Base-by-base conservation (phyloP, 2,888 invertebrate genomes). In the Sarcophaga carnaria region DNA sequence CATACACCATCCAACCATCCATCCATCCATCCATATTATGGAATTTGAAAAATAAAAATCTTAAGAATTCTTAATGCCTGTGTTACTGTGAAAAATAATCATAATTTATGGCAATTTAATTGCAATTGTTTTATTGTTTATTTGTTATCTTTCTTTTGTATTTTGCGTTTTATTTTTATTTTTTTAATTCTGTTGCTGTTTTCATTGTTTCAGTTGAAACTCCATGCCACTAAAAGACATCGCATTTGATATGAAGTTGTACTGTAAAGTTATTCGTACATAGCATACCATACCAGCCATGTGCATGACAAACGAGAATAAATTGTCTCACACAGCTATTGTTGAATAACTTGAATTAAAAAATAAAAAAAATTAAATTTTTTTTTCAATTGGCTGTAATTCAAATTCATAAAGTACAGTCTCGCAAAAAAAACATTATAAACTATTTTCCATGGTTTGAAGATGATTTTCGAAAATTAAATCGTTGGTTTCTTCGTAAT, bases 61-160 rank as follows among this genome's bases (percentile, higher is more conserved):
- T 25, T 71, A n/a, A 49, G 20, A 49, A 80, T 77, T 83, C 66
- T 75, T 67, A 60, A 67, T 78, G 59, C 20, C 64, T 62, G 37
- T 75, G 62, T 79, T 83, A 14, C 59, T 84, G 75, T 72, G 78
- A 49, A 75, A 66, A 77, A 27, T 37, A 71, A 63, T 37, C 37
- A 37, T 67, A 74, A 78, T 87, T 84, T 76, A 84, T 82, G 67
- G 63, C 81, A 82, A 69, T 82, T 87, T 79, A 84, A 84, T 87
- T 84, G 81, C 63, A 60, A 22, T 70, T 72, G 72, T 80, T 75
- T 25, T 45, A n/a, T 54, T 49, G 17, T 63, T 54, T 5, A 14
- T 62, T 70, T 49, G 5, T 62, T 79, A 47, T 79, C 47, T 75
- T n/a, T 49, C 64, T 62, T 62, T 20, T 4, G 62, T 62, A 59